Evolutionary conservation across 1,140 invertebrate genomes (phyloP), one percentile per base, ranked within the genome.

Genomic region (Patella vulgata): DNA sequence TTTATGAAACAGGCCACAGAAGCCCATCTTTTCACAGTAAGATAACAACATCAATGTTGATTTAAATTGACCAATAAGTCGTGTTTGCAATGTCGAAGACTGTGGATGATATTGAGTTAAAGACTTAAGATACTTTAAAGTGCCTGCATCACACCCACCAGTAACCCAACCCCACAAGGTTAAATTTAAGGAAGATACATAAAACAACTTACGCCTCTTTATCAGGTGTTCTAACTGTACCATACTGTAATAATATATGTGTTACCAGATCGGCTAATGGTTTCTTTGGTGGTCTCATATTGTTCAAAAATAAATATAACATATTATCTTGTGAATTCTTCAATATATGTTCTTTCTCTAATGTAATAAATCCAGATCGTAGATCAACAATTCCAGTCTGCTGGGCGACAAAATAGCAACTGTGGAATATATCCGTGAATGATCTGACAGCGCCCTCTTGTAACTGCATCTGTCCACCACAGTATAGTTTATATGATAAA

Each of bases 391-490:
- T 53, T 23, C 71, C 72, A 28, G 73, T 59, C n/a, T 71, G 61
- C 60, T 83, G 81, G 25, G 81, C 80, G 44, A 77, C 68, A 27
- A 84, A 78, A 63, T 78, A 82, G 70, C 82, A 83, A 59, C 81
- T 82, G 65, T 82, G 81, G 56, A 82, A 84, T 3, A 84, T 76
- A 54, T 84, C 82, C 12, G 81, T 83, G 23, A 84, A 50, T 8
- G 77, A 79, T 33, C 77, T 62, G 2, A 68, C 65, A 3, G 79
- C 80, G 9, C 47, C 72, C 40, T 75, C 76, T n/a, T 36, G 33
- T 5, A 36, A 14, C 33, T 36, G 33, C 5, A 36, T 36, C 14
- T 8, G 28, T 2, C 50, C 19, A 33, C 62, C 70, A 19, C 51
- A 63, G 43, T 79, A 70, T 39, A 84, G 71, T 62, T 79, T 82